These are phyloP conservation scores for Caenorhabditis sp. DNA, from an alignment of 2,888 invertebrate genomes.

Conservation along the genomic window DNA sequence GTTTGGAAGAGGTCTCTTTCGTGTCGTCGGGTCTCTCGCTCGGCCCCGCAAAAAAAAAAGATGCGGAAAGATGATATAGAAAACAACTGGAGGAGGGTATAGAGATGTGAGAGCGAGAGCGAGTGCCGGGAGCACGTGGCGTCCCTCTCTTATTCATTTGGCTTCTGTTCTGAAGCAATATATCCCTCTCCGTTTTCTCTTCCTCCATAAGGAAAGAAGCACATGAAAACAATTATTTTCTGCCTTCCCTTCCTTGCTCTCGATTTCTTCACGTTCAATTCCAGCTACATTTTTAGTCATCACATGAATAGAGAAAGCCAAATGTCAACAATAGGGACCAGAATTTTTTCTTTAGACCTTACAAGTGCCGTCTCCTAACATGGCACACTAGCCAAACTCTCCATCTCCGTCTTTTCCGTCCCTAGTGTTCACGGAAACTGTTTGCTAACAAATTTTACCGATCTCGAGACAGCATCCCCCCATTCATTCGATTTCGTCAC, in stretches of 20 bases:
- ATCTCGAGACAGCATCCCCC: conserved; percentile 14
- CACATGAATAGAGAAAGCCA: no score
- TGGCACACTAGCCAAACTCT: not conserved
- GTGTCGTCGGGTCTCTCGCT: conserved; percentile 20
- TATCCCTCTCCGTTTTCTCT: not conserved
- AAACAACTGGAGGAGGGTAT: not conserved
- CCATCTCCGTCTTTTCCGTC: not conserved
- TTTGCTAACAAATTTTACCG: conserved; percentile 45
- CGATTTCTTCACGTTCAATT: not conserved
- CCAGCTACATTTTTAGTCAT: not conserved
- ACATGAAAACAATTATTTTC: conserved; percentile 24
- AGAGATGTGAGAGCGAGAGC: not conserved
- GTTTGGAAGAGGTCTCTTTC: not conserved
- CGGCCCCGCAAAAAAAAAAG: not conserved
- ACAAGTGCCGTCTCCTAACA: not conserved
- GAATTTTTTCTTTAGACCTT: not conserved
- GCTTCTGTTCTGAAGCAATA: not conserved
- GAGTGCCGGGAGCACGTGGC: conserved; percentile 7
- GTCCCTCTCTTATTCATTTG: conserved; percentile 14
- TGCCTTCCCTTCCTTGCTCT: conserved; percentile 6
- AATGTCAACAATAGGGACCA: not conserved
- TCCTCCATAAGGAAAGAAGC: conserved; percentile 4
- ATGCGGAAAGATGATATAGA: not conserved
- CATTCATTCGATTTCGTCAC: conserved; percentile 46
- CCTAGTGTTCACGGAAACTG: conserved; percentile 6